Conservation (phyloP, 2,888 invertebrate genomes). For the Agrochola circellaris region DNA sequence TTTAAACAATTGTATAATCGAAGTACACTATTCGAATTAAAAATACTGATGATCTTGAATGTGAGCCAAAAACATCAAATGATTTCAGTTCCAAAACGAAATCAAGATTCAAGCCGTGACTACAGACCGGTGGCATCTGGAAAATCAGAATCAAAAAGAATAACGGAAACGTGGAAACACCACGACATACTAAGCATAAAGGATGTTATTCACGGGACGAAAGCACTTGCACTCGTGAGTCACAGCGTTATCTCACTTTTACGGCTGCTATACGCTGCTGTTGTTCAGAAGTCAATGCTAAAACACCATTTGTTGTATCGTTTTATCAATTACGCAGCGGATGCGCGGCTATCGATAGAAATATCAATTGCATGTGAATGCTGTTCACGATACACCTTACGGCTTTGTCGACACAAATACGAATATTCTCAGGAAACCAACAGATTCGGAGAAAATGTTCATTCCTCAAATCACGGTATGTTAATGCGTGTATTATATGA, state of each 20-base stretch:
- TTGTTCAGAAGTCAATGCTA: slow-evolving; percentile 73
- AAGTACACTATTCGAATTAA: slow-evolving; percentile 79
- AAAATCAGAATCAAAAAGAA: slow-evolving; percentile 82
- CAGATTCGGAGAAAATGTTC: slow-evolving; percentile 31
- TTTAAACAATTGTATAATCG: slow-evolving; percentile 73
- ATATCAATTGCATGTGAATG: slow-evolving; percentile 74
- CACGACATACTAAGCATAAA: slow-evolving; percentile 78
- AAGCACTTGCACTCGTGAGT: slow-evolving; percentile 81
- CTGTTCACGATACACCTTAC: slow-evolving; percentile 49
- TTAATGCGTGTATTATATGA: slow-evolving; percentile 43
- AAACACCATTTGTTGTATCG: slow-evolving; percentile 76
- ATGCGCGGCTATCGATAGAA: slow-evolving; percentile 77
- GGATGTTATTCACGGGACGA: slow-evolving; percentile 83
- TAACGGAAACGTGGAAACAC: slow-evolving; percentile 78
- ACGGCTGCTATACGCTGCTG: slow-evolving; percentile 76
- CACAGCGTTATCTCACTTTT: slow-evolving; percentile 83
- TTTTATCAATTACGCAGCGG: slow-evolving; percentile 83
- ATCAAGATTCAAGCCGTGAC: slow-evolving; percentile 72
- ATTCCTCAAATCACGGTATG: slow-evolving; percentile 39
- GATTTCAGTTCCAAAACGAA: slow-evolving; percentile 82
- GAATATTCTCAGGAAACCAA: slow-evolving; percentile 34
- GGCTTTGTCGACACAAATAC: slow-evolving; percentile 47
- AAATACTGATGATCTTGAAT: slow-evolving; percentile 81
- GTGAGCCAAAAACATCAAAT: slow-evolving; percentile 84
- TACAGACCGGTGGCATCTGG: slow-evolving; percentile 78